Evolutionary conservation across 1,140 invertebrate species (phyloP).

Genomic region (Calephelis virginiensis): DNA sequence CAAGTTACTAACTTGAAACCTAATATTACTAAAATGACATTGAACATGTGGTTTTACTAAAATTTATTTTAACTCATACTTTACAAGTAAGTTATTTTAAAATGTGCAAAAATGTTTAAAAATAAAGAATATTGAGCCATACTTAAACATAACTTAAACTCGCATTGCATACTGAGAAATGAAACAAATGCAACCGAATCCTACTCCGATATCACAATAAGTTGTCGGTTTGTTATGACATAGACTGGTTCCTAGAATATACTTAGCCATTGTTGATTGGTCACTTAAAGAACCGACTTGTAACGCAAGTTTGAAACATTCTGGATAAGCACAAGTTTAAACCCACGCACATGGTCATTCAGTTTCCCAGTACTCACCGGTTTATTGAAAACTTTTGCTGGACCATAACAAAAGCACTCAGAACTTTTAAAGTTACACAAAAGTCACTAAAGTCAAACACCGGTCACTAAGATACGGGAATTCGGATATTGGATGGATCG

Average conservation of each 20-base stretch:
- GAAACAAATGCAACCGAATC: constrained; percentile 27
- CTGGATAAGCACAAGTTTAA: constrained; percentile 23
- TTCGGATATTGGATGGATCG: constrained; percentile 33
- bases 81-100: too few species aligned
- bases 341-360: constrained; percentile 29
- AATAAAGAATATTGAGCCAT: not conserved
- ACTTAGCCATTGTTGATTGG: constrained; percentile 37
- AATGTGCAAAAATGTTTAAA: too few species aligned
- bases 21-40: too few species aligned
- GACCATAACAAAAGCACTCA: constrained; percentile 56
- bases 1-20: too few species aligned
- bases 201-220: constrained; percentile 32
- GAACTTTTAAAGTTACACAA: constrained; percentile 58
- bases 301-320: constrained; percentile 20
- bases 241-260: constrained; percentile 36
- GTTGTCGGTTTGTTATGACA: constrained; percentile 28
- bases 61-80: too few species aligned
- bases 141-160: not conserved
- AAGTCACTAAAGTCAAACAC: constrained; percentile 29
- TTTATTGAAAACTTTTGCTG: constrained; percentile 59
- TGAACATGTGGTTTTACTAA: too few species aligned
- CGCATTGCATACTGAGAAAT: constrained; percentile 5
- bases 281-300: constrained; percentile 36
- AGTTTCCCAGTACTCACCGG: constrained; percentile 67
- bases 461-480: constrained; percentile 36